phyloP scores from a whole-genome alignment of 2,113 vertebrate species.

The Elephantulus edwardii region DNA sequence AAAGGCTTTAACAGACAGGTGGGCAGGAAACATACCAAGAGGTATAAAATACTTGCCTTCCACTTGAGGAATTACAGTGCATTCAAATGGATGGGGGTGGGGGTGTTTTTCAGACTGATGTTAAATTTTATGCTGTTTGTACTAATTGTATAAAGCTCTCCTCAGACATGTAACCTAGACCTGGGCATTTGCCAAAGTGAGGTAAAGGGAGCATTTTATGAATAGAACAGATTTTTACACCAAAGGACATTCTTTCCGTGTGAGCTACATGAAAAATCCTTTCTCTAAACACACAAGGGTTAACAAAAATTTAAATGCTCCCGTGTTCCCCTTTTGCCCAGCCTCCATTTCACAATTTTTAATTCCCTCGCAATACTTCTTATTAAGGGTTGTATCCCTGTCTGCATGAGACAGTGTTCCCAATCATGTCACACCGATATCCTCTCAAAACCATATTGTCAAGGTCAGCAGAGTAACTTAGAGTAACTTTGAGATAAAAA shows the following conservation, averaged over 20 bases:
- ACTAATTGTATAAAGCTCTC: constrained; percentile 46
- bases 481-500: background rate
- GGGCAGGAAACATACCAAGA: background rate
- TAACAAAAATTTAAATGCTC: background rate
- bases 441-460: rapidly evolving
- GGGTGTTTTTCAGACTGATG: constrained; percentile 40
- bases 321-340: background rate
- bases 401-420: rapidly evolving
- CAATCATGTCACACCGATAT: too few species aligned
- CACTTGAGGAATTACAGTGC: background rate
- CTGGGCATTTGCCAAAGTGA: constrained; percentile 43
- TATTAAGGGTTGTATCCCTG: too few species aligned
- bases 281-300: constrained; percentile 36
- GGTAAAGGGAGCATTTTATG: constrained; percentile 57
- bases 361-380: background rate
- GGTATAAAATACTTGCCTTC: background rate
- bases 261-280: constrained; percentile 47
- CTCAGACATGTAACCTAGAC: background rate
- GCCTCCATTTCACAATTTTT: background rate
- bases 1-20: constrained; percentile 42
- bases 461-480: rapidly evolving
- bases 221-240: constrained; percentile 19
- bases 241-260: constrained; percentile 61
- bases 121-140: constrained; percentile 34
- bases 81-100: background rate